Base-by-base conservation (phyloP, 2,888 invertebrate species). In the Iselma pallidipennis region DNA sequence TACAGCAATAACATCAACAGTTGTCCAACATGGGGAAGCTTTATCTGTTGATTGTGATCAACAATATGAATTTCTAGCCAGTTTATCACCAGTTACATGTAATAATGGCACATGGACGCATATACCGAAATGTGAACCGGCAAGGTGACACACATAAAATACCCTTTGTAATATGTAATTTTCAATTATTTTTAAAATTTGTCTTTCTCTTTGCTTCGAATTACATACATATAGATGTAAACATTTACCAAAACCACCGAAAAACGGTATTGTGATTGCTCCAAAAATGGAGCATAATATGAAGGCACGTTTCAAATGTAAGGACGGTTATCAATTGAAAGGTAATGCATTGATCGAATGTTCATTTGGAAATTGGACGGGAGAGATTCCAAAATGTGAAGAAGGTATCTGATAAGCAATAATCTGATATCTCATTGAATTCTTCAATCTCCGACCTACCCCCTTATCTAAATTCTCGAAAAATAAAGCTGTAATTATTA, bases 221-320 rank as follows among this genome's bases (percentile, higher is more conserved):
- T 16, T 16, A 7, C 6, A 1, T 7, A 7, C 9, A 37, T 37
- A 16, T 37, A 79, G 79, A 62, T 82, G 82, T 59, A 82, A 82
- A 61, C 74, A 76, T 62, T 71, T 82, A 49, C 82, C 82, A 0
- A 81, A 75, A 63, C 85, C 90, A 3, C 96, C 98, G 0, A 90
- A 92, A 56, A 92, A 96, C 74, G 98, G 98, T 0, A 94, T 97
- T 89, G 96, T 98, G 4, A 91, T 98, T 59, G 98, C 97, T 1
- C 96, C 98, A 0, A 96, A 96, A 78, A 95, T 95, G n/a, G 94
- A 95, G 66, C 98, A 99, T 76, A 96, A 96, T 0, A 95, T 96
- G 91, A 90, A 91, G 76, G 98, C 98, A 0, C 85, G 92, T 26
- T 98, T 95, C 80, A 89, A 91, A 68, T 98, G 98, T 78, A 92